Conservation (phyloP, 1,140 invertebrate species). For the Sinella curviseta region DNA sequence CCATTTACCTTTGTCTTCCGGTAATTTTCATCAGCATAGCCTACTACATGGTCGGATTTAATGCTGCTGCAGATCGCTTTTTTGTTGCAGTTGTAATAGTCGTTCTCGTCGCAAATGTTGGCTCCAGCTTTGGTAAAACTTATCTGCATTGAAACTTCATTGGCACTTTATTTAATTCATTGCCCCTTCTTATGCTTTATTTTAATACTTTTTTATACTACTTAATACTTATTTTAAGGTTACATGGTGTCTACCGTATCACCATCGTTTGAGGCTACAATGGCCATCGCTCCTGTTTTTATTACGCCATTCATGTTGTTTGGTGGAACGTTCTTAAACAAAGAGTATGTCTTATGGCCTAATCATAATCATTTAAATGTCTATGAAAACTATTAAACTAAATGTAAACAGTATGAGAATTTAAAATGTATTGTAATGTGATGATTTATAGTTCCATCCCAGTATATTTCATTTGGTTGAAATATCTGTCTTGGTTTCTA, state of each 20-base stretch:
- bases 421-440: neutral
- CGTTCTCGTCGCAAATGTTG: conserved; percentile 56
- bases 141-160: neutral
- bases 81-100: conserved; percentile 52
- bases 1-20: conserved; percentile 55
- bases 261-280: conserved; percentile 45
- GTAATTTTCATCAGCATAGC: conserved; percentile 56
- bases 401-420: neutral
- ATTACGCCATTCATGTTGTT: conserved; percentile 60
- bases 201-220: neutral
- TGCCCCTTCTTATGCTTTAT: neutral
- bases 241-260: conserved; percentile 30
- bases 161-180: neutral
- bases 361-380: neutral
- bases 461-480: conserved; percentile 58
- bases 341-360: conserved; percentile 51
- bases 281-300: conserved; percentile 58
- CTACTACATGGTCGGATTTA: conserved; percentile 58
- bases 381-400: neutral
- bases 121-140: conserved; percentile 58
- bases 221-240: conserved; percentile 20
- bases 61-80: conserved; percentile 52
- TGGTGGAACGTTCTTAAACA: conserved; percentile 61
- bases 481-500: conserved; percentile 61
- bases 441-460: conserved; percentile 53